Percentiles rank a stretch among this genome's conserved stretches.
These are phyloP conservation scores for Ooceraea biroi DNA, from an alignment of 1,140 invertebrate genomes.

Conservation along the genomic window DNA sequence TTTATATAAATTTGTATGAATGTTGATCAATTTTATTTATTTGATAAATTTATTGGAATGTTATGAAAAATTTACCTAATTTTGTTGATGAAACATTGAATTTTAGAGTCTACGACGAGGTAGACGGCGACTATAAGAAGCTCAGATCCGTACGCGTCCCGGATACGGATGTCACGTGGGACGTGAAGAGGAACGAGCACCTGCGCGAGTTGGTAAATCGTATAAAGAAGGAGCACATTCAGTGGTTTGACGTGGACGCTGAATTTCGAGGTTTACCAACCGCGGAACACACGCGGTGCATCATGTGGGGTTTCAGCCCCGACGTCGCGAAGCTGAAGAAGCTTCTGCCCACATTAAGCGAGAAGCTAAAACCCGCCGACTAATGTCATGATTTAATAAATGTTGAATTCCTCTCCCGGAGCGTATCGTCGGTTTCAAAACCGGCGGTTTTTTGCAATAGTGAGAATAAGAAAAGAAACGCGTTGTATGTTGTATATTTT, in stretches of 20 bases:
- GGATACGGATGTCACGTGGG: constrained; percentile 80
- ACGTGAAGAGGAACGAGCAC: constrained; percentile 81
- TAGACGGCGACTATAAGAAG: constrained; percentile 80
- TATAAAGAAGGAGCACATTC: constrained; percentile 75
- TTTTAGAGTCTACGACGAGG: constrained; percentile 76
- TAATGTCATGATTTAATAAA: constrained; percentile 11
- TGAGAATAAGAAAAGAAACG: not conserved
- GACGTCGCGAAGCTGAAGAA: constrained; percentile 82
- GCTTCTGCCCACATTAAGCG: constrained; percentile 73
- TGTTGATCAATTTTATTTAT: too few species aligned
- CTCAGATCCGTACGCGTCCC: constrained; percentile 77
- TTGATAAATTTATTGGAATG: too few species aligned
- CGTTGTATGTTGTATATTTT: not conserved
- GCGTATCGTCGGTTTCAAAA: not conserved
- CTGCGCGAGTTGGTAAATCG: constrained; percentile 70
- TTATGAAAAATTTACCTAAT: not conserved
- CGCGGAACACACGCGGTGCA: constrained; percentile 78
- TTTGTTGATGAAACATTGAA: not conserved
- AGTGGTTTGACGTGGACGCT: constrained; percentile 78
- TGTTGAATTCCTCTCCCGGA: not conserved
- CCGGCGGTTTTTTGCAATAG: not conserved
- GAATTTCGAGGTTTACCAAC: constrained; percentile 79
- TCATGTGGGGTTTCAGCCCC: constrained; percentile 83
- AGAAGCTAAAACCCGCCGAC: constrained; percentile 69
- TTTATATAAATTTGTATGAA: too few species aligned